These are phyloP conservation scores for Pediacus dermestoides DNA, from an alignment of 2,888 invertebrate genomes.

Conservation along the genomic window DNA sequence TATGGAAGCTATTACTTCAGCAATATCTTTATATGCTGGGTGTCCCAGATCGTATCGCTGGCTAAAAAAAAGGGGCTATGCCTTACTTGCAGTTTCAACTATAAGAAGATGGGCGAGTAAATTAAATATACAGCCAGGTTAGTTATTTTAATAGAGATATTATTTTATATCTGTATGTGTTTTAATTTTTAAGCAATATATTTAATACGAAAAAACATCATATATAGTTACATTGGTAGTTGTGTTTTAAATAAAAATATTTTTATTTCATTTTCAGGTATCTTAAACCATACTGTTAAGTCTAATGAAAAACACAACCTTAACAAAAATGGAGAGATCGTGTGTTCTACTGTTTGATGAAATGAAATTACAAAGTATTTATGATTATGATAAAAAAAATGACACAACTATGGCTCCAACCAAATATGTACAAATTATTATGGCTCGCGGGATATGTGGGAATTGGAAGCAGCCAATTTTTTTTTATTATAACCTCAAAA, in stretches of 20 bases:
- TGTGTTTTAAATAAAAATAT: too few relatives aligned
- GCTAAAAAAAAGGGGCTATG: conserved; percentile 19
- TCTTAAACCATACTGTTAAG: conserved; percentile 10
- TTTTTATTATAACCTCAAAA: conserved; percentile 18
- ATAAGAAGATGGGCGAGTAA: conserved; percentile 26
- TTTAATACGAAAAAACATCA: too few relatives aligned
- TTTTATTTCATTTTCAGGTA: conserved; percentile 11
- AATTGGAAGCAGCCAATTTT: conserved; percentile 19
- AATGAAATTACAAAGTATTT: conserved; percentile 20
- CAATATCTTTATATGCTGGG: conserved; percentile 9
- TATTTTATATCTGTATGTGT: too few relatives aligned
- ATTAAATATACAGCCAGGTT: conserved; percentile 22
- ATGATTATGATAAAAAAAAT: conserved; percentile 20
- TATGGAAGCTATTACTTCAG: too few relatives aligned
- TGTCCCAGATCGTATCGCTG: conserved; percentile 13
- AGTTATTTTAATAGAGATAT: conserved; percentile 8
- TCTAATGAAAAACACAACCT: conserved; percentile 5
- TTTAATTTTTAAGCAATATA: too few relatives aligned
- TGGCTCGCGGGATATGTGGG: conserved; percentile 17
- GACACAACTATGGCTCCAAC: conserved; percentile 19
- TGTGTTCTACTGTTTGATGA: conserved; percentile 23
- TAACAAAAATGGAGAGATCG: conserved; percentile 11
- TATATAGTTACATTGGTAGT: too few relatives aligned
- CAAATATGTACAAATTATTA: conserved; percentile 17
- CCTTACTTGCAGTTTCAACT: conserved; percentile 22